Evolutionary conservation across 2,113 vertebrate genomes (phyloP).

Genomic region (Oriolus oriolus): DNA sequence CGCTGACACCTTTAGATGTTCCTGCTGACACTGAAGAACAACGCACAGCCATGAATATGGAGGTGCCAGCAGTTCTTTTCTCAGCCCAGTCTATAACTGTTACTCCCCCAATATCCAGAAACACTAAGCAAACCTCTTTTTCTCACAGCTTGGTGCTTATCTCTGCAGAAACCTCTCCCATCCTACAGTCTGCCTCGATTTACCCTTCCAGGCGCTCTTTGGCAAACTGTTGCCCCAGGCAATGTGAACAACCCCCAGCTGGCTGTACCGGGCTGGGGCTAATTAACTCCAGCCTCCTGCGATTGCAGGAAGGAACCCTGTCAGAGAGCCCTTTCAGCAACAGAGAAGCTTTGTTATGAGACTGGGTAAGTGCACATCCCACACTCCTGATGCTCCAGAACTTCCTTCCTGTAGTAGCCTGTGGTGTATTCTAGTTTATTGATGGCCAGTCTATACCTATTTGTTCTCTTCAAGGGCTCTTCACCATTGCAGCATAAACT

Average conservation of each 20-base stretch:
- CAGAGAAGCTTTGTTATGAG: neutral
- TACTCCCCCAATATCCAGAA: neutral
- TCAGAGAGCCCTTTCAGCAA: neutral
- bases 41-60: fast-evolving
- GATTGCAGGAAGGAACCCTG: neutral
- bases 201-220: neutral
- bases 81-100: neutral
- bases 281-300: neutral
- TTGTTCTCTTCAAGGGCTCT: slow-evolving; percentile 13
- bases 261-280: neutral
- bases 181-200: neutral
- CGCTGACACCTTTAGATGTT: neutral
- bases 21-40: neutral
- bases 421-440: neutral
- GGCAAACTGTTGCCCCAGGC: neutral
- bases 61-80: neutral
- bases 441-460: neutral
- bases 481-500: neutral
- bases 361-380: neutral
- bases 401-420: neutral
- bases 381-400: neutral
- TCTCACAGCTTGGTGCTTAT: neutral
- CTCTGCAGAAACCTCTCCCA: neutral
- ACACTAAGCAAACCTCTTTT: neutral
- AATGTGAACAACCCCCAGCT: fast-evolving